A percentile compares a stretch with the other conserved stretches of the same genome.
phyloP scores from a whole-genome alignment of 1,140 invertebrate species.

The Geopemphigus sp. region DNA sequence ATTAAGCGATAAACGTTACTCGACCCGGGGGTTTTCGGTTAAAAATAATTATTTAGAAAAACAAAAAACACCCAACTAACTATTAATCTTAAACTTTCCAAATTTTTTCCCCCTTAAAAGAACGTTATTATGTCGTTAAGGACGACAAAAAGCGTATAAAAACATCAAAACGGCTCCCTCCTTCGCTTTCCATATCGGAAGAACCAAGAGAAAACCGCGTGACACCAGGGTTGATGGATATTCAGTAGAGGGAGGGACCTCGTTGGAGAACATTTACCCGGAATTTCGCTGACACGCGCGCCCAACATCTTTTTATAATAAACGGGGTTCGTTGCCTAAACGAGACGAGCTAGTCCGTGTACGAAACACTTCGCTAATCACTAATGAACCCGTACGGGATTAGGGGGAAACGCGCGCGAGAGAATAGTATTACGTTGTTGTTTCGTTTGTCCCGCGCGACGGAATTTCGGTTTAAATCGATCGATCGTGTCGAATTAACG shows the following conservation, averaged over 20 bases:
- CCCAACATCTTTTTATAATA: too few species aligned
- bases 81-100: conserved; percentile 43
- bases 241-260: not conserved
- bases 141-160: conserved; percentile 18
- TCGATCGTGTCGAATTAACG: too few species aligned
- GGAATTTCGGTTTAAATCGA: too few species aligned
- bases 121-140: conserved; percentile 25
- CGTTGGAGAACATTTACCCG: not conserved
- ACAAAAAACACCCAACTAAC: not conserved
- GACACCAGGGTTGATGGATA: conserved; percentile 28
- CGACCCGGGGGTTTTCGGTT: not conserved
- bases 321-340: too few species aligned
- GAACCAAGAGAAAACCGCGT: not conserved
- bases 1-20: not conserved
- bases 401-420: too few species aligned
- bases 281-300: not conserved
- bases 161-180: conserved; percentile 17
- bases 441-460: too few species aligned
- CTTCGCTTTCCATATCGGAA: not conserved
- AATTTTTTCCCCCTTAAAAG: not conserved
- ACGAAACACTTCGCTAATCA: too few species aligned
- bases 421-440: too few species aligned
- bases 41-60: not conserved
- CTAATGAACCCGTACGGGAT: too few species aligned
- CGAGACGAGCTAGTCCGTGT: too few species aligned